phyloP scores from a whole-genome alignment of 2,113 vertebrate genomes.

The Crocuta crocuta region DNA sequence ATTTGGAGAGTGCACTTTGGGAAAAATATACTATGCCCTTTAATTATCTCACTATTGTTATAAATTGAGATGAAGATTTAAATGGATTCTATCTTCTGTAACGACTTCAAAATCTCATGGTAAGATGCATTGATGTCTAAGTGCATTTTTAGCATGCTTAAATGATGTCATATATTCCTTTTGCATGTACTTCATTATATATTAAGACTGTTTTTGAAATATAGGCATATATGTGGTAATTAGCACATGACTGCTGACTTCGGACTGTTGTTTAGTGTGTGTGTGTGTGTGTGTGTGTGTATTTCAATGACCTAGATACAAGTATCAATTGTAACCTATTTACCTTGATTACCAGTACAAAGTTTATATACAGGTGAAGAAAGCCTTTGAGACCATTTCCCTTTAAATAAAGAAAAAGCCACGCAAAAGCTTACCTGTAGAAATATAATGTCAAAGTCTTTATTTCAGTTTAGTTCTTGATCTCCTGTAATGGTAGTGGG shows the following conservation, averaged over 20 bases:
- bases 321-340: neutral
- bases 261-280: neutral
- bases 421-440: neutral
- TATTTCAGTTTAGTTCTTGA: conserved; percentile 19
- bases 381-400: neutral
- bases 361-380: neutral
- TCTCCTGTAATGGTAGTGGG: neutral
- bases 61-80: conserved; percentile 44
- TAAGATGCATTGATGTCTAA: neutral
- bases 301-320: neutral
- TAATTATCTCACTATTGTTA: conserved; percentile 4
- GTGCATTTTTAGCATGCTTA: neutral
- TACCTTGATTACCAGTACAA: neutral
- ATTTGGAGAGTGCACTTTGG: neutral
- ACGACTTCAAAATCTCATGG: conserved; percentile 13
- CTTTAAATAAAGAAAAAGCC: neutral
- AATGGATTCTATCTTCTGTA: conserved; percentile 22
- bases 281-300: neutral
- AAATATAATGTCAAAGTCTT: neutral
- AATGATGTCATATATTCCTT: neutral
- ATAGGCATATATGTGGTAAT: neutral
- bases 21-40: neutral
- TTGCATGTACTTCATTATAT: neutral
- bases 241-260: neutral
- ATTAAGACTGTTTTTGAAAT: neutral